A percentile compares a stretch with the other conserved stretches of the same genome.
These are phyloP conservation scores for Arctopsyche grandis DNA, from an alignment of 1,140 invertebrate species.

Conservation along the genomic window DNA sequence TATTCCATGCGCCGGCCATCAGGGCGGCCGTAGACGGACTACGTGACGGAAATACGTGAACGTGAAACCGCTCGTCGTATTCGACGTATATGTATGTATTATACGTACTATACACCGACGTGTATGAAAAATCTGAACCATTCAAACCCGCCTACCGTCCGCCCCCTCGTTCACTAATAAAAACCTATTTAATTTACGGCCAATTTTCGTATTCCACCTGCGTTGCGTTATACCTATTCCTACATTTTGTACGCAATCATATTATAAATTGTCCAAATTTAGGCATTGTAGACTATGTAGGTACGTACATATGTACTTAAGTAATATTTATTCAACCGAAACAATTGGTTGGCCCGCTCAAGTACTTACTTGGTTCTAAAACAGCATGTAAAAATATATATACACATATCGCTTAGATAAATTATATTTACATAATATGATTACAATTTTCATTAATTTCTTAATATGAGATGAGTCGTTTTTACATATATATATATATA, in stretches of 20 bases:
- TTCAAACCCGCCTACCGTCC: background rate
- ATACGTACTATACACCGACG: background rate
- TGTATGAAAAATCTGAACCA: constrained; percentile 40
- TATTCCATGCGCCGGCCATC: constrained; percentile 51
- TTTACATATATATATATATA: no score
- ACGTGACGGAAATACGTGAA: constrained; percentile 49
- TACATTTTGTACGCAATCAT: background rate
- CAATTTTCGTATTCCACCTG: constrained; percentile 46
- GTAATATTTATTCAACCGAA: no score
- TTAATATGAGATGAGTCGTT: no score
- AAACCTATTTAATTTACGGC: constrained; percentile 52
- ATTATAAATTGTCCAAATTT: background rate
- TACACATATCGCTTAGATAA: no score
- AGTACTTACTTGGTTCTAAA: no score
- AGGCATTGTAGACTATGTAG: background rate
- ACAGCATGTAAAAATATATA: no score
- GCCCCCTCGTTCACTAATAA: constrained; percentile 42
- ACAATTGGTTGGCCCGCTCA: no score
- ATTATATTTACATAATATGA: no score
- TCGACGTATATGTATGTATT: constrained; percentile 8
- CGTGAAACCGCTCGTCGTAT: constrained; percentile 27
- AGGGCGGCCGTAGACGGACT: constrained; percentile 49
- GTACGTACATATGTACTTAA: background rate
- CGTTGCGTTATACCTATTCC: constrained; percentile 32
- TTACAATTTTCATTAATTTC: no score